Percentiles rank a stretch among this genome's conserved stretches.
phyloP scores from a whole-genome alignment of 2,888 invertebrate genomes.

The Pyralis farinalis region DNA sequence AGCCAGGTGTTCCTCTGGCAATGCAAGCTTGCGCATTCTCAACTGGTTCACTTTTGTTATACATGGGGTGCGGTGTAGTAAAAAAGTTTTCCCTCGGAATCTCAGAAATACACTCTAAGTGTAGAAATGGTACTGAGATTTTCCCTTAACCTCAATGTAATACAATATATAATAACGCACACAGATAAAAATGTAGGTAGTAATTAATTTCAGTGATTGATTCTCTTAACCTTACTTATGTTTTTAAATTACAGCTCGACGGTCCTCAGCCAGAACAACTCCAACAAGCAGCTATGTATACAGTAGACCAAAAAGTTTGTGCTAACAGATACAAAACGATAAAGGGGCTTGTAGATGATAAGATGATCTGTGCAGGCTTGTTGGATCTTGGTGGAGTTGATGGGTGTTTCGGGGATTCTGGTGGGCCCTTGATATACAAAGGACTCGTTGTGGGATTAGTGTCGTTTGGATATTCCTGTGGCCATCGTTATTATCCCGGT shows the following conservation, averaged over 20 bases:
- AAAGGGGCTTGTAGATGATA: slow-evolving; percentile 50
- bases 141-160: too few relatives aligned
- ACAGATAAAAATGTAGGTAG: too few relatives aligned
- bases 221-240: too few relatives aligned
- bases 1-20: too few relatives aligned
- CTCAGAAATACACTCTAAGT: too few relatives aligned
- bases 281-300: slow-evolving; percentile 48
- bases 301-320: slow-evolving; percentile 51
- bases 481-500: slow-evolving; percentile 61
- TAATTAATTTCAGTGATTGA: too few relatives aligned
- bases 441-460: slow-evolving; percentile 66
- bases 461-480: slow-evolving; percentile 68
- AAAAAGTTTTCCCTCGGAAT: too few relatives aligned
- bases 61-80: too few relatives aligned
- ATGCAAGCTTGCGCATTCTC: too few relatives aligned
- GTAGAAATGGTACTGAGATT: too few relatives aligned
- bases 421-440: slow-evolving; percentile 66
- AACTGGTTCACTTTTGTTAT: too few relatives aligned
- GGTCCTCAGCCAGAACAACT: slow-evolving; percentile 61
- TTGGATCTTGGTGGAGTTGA: slow-evolving; percentile 59
- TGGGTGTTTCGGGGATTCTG: slow-evolving; percentile 70
- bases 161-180: too few relatives aligned
- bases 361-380: slow-evolving; percentile 67
- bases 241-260: slow-evolving; percentile 39
- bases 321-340: slow-evolving; percentile 50